Evolutionary conservation across 2,888 invertebrate genomes (phyloP), one percentile per base, ranked within the genome.

Genomic region (Digitonthophagus gazella): DNA sequence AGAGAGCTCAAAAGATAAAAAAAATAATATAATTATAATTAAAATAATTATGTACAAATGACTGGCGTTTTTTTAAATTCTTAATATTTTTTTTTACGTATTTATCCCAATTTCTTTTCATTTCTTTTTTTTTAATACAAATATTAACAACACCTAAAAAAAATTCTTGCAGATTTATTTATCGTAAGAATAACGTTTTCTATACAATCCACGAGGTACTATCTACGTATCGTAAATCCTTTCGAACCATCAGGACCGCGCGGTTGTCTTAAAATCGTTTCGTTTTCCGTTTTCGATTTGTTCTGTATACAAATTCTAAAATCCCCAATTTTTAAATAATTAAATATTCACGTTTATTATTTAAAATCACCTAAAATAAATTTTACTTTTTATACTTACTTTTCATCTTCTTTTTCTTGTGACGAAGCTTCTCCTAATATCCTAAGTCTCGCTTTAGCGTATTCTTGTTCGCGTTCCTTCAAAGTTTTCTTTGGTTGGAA

Each of bases 391-490:
- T 58, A 18, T 67, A 74, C 84, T 82, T 83, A 88, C 88, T 86
- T 87, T 80, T 88, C 88, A 76, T 89, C 89, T 19, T 76, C 85
- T 71, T 93, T 93, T 79, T 93, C 93, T 0, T 92, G 91, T 81
- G 91, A 92, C 76, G 89, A 87, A 67, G 93, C 93, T 80, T 94
- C 92, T 14, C 97, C 97, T 75, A 97, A 84, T 83, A 97, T 97
- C 79, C 97, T 87, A 73, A 94, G 87, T 74, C 97, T 88, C 15
- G 96, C 96, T 81, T 96, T 93, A 11, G 96, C 96, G 80, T 97
- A 97, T 79, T 96, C 97, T 79, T 95, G 94, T 83, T 96, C 96
- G 76, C 97, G 87, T 87, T 97, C 93, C 83, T 93, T 91, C 61
- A 93, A 83, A 58, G 93, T 91, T 83, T 94, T 93, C 69, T 93